These are phyloP conservation scores for Botrylloides violaceus DNA, from an alignment of 23 tunicate genomes.

Conservation along the genomic window DNA sequence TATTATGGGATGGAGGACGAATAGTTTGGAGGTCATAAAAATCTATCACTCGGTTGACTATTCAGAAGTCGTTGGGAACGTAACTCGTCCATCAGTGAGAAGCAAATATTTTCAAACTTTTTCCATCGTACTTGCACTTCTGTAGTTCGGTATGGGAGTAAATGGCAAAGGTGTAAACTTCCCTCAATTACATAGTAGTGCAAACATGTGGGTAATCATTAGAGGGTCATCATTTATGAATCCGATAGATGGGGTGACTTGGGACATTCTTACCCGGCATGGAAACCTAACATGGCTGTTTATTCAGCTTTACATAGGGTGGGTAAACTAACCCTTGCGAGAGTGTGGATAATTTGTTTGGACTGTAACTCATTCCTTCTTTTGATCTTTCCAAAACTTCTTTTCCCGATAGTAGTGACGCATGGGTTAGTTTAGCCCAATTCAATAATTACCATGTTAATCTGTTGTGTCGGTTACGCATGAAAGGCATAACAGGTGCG, in stretches of 20 bases:
- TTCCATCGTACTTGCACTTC: neutral
- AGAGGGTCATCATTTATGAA: conserved; percentile 28
- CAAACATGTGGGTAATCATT: conserved; percentile 27
- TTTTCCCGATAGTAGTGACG: neutral
- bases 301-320: conserved; percentile 14
- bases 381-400: neutral
- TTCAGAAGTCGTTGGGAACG: neutral
- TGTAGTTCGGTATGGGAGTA: conserved; percentile 7
- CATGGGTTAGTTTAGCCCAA: conserved; percentile 19
- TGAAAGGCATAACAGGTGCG: conserved; percentile 19
- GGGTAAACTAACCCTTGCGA: neutral
- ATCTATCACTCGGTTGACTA: neutral
- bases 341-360: neutral
- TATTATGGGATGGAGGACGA: neutral
- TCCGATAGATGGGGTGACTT: conserved; percentile 15
- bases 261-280: conserved; percentile 10
- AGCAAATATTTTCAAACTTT: neutral
- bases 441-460: conserved; percentile 23
- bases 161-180: conserved; percentile 19
- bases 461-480: conserved; percentile 7
- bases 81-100: conserved; percentile 9
- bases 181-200: conserved; percentile 29
- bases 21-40: neutral
- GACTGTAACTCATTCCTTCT: conserved; percentile 2
- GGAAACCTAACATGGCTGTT: neutral